phyloP scores from a whole-genome alignment of 1,140 invertebrate genomes.

The Drosophila funebris region DNA sequence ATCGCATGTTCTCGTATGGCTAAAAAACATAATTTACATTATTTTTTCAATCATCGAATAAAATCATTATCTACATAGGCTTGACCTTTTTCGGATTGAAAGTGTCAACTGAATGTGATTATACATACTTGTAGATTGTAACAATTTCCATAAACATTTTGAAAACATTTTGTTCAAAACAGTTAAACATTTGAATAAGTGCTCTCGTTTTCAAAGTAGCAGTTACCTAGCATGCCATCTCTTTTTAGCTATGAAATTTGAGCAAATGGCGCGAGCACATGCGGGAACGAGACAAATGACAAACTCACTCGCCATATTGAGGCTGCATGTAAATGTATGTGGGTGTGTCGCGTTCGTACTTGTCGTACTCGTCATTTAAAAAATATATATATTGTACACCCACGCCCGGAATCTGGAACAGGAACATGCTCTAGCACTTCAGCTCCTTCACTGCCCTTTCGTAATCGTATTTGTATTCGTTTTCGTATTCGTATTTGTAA shows the following conservation, averaged over 20 bases:
- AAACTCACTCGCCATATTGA: conserved; percentile 1
- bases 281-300: conserved; percentile 46
- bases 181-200: conserved; percentile 4
- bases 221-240: too few relatives aligned
- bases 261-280: not conserved
- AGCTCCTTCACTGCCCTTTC: not conserved
- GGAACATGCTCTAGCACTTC: not conserved
- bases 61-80: not conserved
- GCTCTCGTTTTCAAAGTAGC: conserved; percentile 24
- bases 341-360: conserved; percentile 46
- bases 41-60: not conserved
- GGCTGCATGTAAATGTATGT: conserved; percentile 5
- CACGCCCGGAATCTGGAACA: not conserved
- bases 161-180: conserved; percentile 22
- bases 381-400: conserved; percentile 13
- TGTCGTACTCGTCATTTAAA: conserved; percentile 49
- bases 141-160: conserved; percentile 30
- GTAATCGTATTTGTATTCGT: too few relatives aligned
- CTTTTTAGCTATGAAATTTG: not conserved
- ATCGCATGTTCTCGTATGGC: too few relatives aligned
- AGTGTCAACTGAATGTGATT: conserved; percentile 8
- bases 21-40: not conserved
- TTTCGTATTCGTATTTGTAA: conserved; percentile 9
- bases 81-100: not conserved
- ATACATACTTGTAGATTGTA: conserved; percentile 2